phyloP scores from a whole-genome alignment of 2,797 vertebrate genomes.

The Sandelia bainsii region DNA sequence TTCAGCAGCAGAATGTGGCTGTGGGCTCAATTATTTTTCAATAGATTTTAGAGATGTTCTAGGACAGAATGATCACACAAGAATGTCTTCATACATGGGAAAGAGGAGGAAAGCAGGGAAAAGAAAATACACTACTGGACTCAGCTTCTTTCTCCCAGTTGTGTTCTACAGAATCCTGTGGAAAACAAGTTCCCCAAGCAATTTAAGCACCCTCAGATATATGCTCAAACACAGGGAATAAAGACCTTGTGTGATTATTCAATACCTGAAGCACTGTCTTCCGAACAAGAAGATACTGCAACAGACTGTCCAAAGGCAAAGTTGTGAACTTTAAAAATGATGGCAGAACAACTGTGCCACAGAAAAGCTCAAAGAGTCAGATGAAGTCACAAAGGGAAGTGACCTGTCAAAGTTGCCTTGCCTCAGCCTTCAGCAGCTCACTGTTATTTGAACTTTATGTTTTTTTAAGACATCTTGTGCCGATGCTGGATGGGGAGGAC shows the following conservation, averaged over 20 bases:
- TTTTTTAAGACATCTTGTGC: constrained; percentile 52
- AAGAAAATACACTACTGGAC: neutral
- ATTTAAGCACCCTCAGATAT: neutral
- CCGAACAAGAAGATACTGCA: neutral
- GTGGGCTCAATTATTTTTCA: constrained; percentile 7
- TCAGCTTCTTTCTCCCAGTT: neutral
- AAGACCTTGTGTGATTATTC: constrained; percentile 1
- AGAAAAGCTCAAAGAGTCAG: constrained; percentile 35
- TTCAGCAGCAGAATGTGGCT: constrained; percentile 35
- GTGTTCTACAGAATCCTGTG: neutral
- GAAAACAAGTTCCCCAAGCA: neutral
- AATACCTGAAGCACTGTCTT: constrained; percentile 2
- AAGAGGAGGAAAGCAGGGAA: neutral
- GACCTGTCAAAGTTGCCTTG: constrained; percentile 38
- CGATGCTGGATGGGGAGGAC: constrained; percentile 53
- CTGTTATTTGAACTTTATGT: constrained; percentile 46
- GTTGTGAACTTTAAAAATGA: constrained; percentile 14
- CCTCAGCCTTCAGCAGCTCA: constrained; percentile 40
- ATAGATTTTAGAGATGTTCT: neutral
- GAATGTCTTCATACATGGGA: neutral
- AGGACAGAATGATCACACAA: constrained; percentile 22
- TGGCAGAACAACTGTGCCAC: constrained; percentile 16
- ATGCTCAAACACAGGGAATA: constrained; percentile 7
- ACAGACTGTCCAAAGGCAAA: constrained; percentile 16
- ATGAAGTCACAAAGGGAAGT: constrained; percentile 27